Base-by-base conservation (phyloP, 2,113 vertebrate genomes). In the Aleadryas rufinucha region DNA sequence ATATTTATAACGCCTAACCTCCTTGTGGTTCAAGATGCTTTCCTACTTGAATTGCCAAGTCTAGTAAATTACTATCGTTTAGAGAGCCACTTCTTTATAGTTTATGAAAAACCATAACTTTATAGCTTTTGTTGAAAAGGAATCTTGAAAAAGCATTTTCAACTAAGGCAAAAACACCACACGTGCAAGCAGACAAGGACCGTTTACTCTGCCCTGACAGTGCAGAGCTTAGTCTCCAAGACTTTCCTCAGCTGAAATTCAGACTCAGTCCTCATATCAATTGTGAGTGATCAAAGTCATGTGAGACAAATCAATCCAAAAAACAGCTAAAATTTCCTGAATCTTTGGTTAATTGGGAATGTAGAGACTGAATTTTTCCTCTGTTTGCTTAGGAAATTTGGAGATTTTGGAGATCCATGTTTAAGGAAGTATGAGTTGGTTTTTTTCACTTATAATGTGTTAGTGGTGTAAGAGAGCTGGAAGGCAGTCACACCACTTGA, bases 1-100 rank as follows among this genome's bases (percentile, higher is more conserved):
- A 84, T 71, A 84, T 92, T 92, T 89, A 75, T 75, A 89, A 87
- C 0, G 2, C 24, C 8, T 84, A 64, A 12, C 7, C 4, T 83
- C n/a, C 64, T 39, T 81, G 27, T 59, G 64, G 54, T 50, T 92
- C 63, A 72, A 74, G 59, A 70, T 72, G 28, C 39, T 92, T 93
- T 76, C 42, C n/a, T 83, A 24, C n/a, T 65, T 57, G 13, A 0
- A 0, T 61, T 94, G 79, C 82, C 85, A 93, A 83, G 26, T 50
- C 37, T 35, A 88, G 66, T 90, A 92, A 96, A 92, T 80, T 92
- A 61, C 26, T 80, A 13, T 23, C 12, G 50, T 83, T 90, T 61
- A 83, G 75, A 63, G 30, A 86, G 11, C 2, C 2, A 2, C 16
- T 87, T 78, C 28, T 84, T 71, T 41, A 18, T 22, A 54, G 21